A percentile compares a stretch with the other conserved stretches of the same genome.
Evolutionary conservation across 37 sponge, comb jelly and placozoan species (phyloP).

Genomic region (Aplysina aerophoba): DNA sequence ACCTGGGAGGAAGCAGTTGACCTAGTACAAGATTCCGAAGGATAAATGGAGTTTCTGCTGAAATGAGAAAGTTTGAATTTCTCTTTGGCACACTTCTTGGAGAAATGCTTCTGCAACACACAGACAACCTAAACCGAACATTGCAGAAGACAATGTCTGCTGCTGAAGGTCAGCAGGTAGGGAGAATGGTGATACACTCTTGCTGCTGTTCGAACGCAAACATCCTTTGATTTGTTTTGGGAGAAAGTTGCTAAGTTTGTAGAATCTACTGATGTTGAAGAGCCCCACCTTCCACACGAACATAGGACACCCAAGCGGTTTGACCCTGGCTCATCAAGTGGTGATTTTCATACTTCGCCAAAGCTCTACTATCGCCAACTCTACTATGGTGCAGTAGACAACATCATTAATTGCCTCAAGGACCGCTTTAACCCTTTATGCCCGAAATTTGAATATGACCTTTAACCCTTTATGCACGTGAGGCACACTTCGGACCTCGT

Average conservation of each 20-base stretch:
- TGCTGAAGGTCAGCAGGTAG: slow-evolving; percentile 42
- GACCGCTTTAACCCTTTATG: slow-evolving; percentile 23
- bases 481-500: too few relatives aligned
- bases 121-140: slow-evolving; percentile 35
- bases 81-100: too few relatives aligned
- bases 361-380: too few relatives aligned
- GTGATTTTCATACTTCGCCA: slow-evolving; percentile 30
- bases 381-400: slow-evolving; percentile 37
- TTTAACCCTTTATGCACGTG: too few relatives aligned
- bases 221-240: slow-evolving; percentile 24
- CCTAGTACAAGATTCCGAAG: slow-evolving; percentile 7
- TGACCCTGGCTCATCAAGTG: slow-evolving; percentile 31
- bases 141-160: slow-evolving; percentile 46
- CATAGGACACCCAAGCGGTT: slow-evolving; percentile 20
- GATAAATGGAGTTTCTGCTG: too few relatives aligned
- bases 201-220: slow-evolving; percentile 1
- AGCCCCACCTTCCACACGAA: slow-evolving; percentile 24
- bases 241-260: neutral
- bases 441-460: too few relatives aligned
- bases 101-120: slow-evolving; percentile 33
- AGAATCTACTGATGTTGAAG: neutral
- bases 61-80: too few relatives aligned
- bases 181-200: slow-evolving; percentile 41
- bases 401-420: slow-evolving; percentile 7
- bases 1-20: slow-evolving; percentile 50